Evolutionary conservation across 2,113 vertebrate genomes (phyloP).

Genomic region (Pachycephala philippinensis): DNA sequence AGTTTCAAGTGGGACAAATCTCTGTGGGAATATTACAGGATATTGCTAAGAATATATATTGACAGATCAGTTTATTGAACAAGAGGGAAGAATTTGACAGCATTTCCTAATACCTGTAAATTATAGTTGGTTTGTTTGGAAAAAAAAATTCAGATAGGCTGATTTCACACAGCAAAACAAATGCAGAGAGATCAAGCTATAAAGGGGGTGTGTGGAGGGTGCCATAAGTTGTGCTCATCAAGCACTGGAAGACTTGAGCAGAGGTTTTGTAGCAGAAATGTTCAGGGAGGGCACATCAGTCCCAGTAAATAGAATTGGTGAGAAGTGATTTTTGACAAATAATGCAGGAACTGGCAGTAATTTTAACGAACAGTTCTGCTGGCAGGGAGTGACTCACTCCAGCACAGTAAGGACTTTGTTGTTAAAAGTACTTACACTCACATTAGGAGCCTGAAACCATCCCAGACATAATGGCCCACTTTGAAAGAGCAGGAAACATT

Average conservation of each 20-base stretch:
- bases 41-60: not conserved
- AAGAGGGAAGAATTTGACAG: not conserved
- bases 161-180: not conserved
- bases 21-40: not conserved
- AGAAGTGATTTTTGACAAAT: not conserved
- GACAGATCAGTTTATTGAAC: not conserved
- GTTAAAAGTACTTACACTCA: not conserved
- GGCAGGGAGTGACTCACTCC: not conserved
- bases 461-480: not conserved
- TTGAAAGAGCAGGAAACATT: constrained; percentile 13
- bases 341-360: not conserved
- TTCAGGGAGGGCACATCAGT: not conserved
- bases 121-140: not conserved
- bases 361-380: not conserved
- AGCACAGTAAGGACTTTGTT: not conserved
- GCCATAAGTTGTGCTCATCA: not conserved
- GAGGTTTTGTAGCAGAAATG: not conserved
- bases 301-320: not conserved
- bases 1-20: not conserved
- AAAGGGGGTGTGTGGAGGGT: accelerated
- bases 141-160: not conserved
- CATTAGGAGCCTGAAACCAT: not conserved
- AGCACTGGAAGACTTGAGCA: not conserved
- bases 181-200: not conserved
- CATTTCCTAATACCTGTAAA: not conserved